Conservation (phyloP, 2,888 invertebrate species). For the Rugalucina vietnamica region DNA sequence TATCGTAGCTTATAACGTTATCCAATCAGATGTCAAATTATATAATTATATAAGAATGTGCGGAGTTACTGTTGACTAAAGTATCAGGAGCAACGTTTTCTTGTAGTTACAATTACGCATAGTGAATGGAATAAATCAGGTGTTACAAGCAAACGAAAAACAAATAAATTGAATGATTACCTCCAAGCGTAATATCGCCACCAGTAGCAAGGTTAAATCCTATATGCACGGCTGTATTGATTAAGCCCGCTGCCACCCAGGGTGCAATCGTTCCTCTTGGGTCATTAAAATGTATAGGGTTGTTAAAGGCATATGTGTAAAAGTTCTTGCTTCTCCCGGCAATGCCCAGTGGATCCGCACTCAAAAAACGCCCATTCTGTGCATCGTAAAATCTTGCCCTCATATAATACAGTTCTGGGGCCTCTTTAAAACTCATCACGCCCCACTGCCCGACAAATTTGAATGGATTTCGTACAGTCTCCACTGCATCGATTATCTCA, state of each 20-base stretch:
- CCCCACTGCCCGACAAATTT: constrained; percentile 50
- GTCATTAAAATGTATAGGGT: constrained; percentile 42
- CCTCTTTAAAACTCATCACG: constrained; percentile 25
- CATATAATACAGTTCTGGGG: constrained; percentile 26
- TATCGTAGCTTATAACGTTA: too few species aligned
- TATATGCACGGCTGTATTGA: neutral
- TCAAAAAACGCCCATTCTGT: constrained; percentile 39
- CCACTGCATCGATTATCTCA: neutral
- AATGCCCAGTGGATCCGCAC: constrained; percentile 27
- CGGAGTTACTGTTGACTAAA: too few species aligned
- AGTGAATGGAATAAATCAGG: too few species aligned
- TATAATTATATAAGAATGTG: too few species aligned
- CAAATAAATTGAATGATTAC: neutral
- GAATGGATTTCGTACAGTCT: constrained; percentile 12
- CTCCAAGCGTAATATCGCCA: constrained; percentile 15
- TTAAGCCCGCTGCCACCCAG: neutral
- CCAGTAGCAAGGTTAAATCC: neutral
- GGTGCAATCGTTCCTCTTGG: constrained; percentile 26
- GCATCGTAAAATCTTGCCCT: constrained; percentile 38
- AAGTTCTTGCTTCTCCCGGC: constrained; percentile 37
- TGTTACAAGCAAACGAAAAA: too few species aligned
- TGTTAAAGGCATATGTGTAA: constrained; percentile 38
- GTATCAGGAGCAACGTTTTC: too few species aligned
- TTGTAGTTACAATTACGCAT: too few species aligned
- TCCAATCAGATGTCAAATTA: too few species aligned